A percentile compares a stretch with the other conserved stretches of the same genome.
Conservation (phyloP, 2,888 invertebrate genomes). For the Papilio protenor region DNA sequence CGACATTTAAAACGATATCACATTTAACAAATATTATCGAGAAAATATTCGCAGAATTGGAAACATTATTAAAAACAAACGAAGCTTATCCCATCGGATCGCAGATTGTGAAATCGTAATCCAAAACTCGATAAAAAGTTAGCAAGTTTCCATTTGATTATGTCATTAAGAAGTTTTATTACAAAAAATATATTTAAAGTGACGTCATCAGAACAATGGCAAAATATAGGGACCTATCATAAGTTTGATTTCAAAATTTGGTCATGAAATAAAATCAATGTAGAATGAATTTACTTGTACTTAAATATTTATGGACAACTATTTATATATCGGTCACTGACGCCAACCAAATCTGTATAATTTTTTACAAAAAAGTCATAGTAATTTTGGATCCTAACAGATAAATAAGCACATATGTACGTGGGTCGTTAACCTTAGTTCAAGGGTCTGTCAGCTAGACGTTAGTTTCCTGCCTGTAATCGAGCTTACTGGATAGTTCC, state of each 20-base stretch:
- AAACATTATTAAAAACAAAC: slow-evolving; percentile 9
- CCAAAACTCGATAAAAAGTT: slow-evolving; percentile 26
- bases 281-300: too few relatives aligned
- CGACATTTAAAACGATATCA: neutral
- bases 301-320: too few relatives aligned
- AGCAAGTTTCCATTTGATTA: slow-evolving; percentile 5
- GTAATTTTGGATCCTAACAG: neutral
- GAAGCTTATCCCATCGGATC: neutral
- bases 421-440: neutral
- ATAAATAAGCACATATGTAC: neutral
- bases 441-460: neutral
- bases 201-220: neutral
- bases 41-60: neutral
- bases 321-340: too few relatives aligned
- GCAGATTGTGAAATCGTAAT: slow-evolving; percentile 19
- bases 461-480: slow-evolving; percentile 22
- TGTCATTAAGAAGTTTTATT: neutral
- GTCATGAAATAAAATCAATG: too few relatives aligned
- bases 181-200: slow-evolving; percentile 5
- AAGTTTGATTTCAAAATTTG: too few relatives aligned
- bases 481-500: slow-evolving; percentile 20
- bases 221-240: neutral
- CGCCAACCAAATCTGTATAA: neutral
- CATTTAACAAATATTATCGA: neutral
- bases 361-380: neutral